Percentiles rank a stretch among this genome's conserved stretches.
phyloP scores from a whole-genome alignment of 2,888 invertebrate species.

The Fabriciana adippe region DNA sequence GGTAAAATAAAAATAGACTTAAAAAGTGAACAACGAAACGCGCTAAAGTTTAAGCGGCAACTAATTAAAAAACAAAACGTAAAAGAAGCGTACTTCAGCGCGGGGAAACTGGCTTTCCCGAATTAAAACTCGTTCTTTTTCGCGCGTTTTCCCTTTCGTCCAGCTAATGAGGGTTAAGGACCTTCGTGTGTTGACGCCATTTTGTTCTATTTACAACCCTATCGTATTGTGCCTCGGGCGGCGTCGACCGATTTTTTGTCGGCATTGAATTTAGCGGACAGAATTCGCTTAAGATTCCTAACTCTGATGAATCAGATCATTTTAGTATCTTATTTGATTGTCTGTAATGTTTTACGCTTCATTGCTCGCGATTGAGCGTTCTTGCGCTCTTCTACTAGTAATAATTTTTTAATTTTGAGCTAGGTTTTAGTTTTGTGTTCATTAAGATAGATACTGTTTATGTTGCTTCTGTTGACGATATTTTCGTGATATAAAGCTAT shows the following conservation, averaged over 20 bases:
- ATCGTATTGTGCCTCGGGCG: conserved; percentile 36
- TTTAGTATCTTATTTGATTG: no score
- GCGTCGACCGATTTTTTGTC: conserved; percentile 21
- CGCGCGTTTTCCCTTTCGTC: conserved; percentile 69
- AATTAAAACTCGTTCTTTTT: conserved; percentile 70
- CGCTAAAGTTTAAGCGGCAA: conserved; percentile 71
- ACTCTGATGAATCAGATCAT: no score
- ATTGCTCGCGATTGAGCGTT: no score
- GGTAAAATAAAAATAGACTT: conserved; percentile 52
- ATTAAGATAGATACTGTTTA: no score
- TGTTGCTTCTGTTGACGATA: no score
- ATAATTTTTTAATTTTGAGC: no score
- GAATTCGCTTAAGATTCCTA: background rate
- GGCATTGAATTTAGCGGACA: background rate
- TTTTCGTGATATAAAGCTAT: no score
- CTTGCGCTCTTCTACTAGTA: no score
- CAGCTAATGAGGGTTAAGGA: conserved; percentile 73
- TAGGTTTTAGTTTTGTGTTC: no score
- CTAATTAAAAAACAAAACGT: conserved; percentile 76
- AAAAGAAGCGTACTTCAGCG: conserved; percentile 59
- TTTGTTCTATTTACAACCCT: conserved; percentile 49
- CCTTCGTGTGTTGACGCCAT: conserved; percentile 57
- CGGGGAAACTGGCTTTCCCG: conserved; percentile 65
- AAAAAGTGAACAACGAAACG: conserved; percentile 61
- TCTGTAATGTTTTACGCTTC: no score